phyloP scores from a whole-genome alignment of 2,888 invertebrate species.

The Ellobium chinense region DNA sequence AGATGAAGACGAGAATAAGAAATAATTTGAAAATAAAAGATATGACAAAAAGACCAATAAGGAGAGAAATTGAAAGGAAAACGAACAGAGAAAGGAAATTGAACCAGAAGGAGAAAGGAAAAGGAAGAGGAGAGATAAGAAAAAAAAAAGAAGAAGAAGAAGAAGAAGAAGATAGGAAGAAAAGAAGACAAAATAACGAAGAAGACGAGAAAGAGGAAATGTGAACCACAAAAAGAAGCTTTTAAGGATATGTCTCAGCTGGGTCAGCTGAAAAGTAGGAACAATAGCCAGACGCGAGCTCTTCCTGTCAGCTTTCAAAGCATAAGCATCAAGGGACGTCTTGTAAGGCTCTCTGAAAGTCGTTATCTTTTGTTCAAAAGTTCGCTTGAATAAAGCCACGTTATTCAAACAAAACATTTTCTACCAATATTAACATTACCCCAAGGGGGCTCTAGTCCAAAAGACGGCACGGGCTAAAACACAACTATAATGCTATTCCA shows the following conservation, averaged over 20 bases:
- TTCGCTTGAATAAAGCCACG: neutral
- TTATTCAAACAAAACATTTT: slow-evolving; percentile 33
- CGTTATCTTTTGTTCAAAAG: neutral
- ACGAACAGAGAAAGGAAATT: neutral
- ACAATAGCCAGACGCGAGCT: slow-evolving; percentile 8
- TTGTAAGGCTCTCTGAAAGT: neutral
- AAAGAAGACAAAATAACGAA: neutral
- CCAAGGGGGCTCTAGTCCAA: neutral
- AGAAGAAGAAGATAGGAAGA: neutral
- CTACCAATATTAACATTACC: slow-evolving; percentile 42
- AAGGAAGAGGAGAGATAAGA: neutral
- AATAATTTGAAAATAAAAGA: neutral
- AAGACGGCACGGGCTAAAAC: slow-evolving; percentile 35
- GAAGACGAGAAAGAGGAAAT: neutral
- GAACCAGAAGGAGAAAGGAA: neutral
- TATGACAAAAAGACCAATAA: neutral
- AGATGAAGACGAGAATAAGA: neutral
- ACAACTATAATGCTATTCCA: slow-evolving; percentile 44
- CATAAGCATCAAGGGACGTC: slow-evolving; percentile 22
- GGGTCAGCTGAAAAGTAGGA: neutral
- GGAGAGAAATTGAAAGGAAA: neutral
- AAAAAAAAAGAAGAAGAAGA: neutral
- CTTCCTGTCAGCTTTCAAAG: neutral
- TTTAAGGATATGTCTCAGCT: slow-evolving; percentile 2
- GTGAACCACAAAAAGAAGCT: neutral